phyloP scores from a whole-genome alignment of 2,113 vertebrate species.

The Heteronetta atricapilla region DNA sequence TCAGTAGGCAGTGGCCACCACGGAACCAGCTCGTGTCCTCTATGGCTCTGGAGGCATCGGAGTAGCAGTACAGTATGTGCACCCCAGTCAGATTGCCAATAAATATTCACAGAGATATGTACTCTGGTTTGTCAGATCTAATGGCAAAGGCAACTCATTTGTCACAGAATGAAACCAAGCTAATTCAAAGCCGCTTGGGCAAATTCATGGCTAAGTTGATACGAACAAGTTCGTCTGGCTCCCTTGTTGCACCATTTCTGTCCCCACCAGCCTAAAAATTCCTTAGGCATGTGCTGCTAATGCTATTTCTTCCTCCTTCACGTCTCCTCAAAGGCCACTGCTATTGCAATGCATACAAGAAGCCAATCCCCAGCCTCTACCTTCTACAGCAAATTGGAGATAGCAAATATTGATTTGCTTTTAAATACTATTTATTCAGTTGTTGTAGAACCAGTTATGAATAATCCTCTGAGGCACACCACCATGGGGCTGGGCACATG shows the following conservation, averaged over 20 bases:
- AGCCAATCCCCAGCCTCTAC: neutral
- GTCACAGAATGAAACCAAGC: neutral
- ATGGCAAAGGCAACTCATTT: neutral
- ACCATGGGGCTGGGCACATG: neutral
- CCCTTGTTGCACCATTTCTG: neutral
- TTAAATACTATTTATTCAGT: conserved; percentile 43
- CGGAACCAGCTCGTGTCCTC: neutral
- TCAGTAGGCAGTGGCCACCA: neutral
- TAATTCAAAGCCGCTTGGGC: neutral
- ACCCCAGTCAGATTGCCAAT: neutral
- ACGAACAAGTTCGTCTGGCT: neutral
- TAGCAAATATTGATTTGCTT: conserved; percentile 39
- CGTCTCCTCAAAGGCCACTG: neutral
- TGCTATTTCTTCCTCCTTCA: neutral
- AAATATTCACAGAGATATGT: neutral
- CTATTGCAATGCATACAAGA: conserved; percentile 2
- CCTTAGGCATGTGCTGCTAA: neutral
- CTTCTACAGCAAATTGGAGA: neutral
- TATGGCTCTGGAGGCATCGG: neutral
- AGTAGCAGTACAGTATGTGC: neutral
- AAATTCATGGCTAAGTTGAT: neutral
- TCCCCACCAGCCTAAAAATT: neutral
- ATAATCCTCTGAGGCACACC: neutral
- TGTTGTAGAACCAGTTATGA: conserved; percentile 48
- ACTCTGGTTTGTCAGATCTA: neutral